phyloP scores from a whole-genome alignment of 1,140 invertebrate species.

The Aphelinus atriplicis region DNA sequence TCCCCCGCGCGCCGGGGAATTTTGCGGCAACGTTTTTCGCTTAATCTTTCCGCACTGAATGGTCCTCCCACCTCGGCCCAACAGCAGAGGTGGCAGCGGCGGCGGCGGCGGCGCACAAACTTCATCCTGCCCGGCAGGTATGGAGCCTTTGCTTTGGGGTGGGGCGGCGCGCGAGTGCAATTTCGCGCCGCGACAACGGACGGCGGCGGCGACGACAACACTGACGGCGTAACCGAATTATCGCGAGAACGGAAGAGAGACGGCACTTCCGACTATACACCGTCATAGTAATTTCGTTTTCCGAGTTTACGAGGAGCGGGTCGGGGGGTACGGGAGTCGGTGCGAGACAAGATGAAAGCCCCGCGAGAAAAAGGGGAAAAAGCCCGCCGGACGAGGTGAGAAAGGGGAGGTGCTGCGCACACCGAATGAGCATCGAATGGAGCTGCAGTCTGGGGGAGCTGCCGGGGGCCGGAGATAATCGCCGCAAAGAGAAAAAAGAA shows the following conservation, averaged over 20 bases:
- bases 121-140: not conserved
- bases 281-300: conserved; percentile 50
- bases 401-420: not conserved
- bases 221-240: conserved; percentile 46
- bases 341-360: not conserved
- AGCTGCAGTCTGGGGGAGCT: too few species aligned
- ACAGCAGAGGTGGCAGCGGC: too few species aligned
- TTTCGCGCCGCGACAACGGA: conserved; percentile 15
- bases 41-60: too few species aligned
- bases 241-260: conserved; percentile 42
- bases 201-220: conserved; percentile 30
- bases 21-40: not conserved
- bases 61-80: too few species aligned
- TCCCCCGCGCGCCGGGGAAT: too few species aligned
- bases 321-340: too few species aligned
- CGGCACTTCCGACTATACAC: conserved; percentile 42
- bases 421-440: too few species aligned
- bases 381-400: not conserved
- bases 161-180: conserved; percentile 27
- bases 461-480: too few species aligned
- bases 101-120: conserved; percentile 1
- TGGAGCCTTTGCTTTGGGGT: not conserved
- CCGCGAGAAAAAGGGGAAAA: conserved; percentile 8
- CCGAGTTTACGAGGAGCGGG: conserved; percentile 44
- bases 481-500: too few species aligned